phyloP scores from a whole-genome alignment of 2,888 invertebrate species.

The Tipula unca region DNA sequence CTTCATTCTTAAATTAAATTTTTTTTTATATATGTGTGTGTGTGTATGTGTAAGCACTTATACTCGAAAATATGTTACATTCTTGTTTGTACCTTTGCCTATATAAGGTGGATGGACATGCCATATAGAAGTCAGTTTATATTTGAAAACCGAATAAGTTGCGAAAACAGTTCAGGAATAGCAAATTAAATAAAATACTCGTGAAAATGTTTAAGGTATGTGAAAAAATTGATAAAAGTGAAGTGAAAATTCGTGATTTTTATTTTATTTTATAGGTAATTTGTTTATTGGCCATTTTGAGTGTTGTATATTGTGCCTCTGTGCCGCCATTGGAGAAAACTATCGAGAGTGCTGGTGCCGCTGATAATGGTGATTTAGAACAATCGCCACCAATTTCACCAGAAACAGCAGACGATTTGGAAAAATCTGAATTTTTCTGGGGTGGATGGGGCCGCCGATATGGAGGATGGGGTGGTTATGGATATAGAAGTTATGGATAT shows the following conservation, averaged over 20 bases:
- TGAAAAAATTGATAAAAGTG: neutral
- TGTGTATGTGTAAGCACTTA: neutral
- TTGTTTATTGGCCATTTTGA: neutral
- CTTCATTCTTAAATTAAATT: neutral
- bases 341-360: neutral
- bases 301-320: neutral
- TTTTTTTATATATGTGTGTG: neutral
- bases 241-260: neutral
- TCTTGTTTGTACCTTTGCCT: neutral
- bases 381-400: neutral
- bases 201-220: neutral
- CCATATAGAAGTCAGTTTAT: neutral
- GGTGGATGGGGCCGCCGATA: constrained; percentile 20
- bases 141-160: neutral
- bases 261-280: neutral
- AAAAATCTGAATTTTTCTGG: neutral
- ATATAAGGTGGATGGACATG: neutral
- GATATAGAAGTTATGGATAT: constrained; percentile 20
- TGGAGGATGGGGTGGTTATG: neutral
- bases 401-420: neutral
- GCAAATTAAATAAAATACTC: too few relatives aligned
- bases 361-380: neutral
- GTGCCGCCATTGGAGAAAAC: neutral
- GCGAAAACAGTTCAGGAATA: neutral
- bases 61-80: neutral